Evolutionary conservation across 2,888 invertebrate species (phyloP).

Genomic region (Thymelicus lineola): DNA sequence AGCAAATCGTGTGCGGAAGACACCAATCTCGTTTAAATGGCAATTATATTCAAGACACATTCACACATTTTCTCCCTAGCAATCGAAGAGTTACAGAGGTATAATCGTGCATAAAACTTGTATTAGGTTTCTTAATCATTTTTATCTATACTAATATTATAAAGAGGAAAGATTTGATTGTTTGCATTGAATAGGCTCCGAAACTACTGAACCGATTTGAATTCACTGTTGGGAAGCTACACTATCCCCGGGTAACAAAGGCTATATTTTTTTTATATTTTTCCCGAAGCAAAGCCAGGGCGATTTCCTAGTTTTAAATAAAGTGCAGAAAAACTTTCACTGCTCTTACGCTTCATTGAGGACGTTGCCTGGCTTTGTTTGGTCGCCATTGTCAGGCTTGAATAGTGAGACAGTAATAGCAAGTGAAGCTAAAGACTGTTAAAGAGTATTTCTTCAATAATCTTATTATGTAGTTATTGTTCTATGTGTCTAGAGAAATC

Average conservation of each 20-base stretch:
- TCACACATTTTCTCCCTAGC: conserved; percentile 59
- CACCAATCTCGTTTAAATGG: conserved; percentile 45
- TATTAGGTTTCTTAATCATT: conserved; percentile 38
- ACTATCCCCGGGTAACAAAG: too few species aligned
- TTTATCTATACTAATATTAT: too few species aligned
- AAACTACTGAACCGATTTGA: too few species aligned
- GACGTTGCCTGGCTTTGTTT: conserved; percentile 22
- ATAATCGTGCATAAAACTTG: conserved; percentile 40
- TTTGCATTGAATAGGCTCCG: too few species aligned
- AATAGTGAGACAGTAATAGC: conserved; percentile 11
- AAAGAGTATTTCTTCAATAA: not conserved
- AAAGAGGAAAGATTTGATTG: too few species aligned
- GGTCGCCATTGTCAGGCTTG: conserved; percentile 16
- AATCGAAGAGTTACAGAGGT: conserved; percentile 44
- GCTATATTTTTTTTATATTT: too few species aligned
- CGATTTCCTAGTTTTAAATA: too few species aligned
- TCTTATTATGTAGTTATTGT: not conserved
- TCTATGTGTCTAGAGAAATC: too few species aligned
- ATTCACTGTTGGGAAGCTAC: too few species aligned
- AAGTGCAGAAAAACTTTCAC: conserved; percentile 27
- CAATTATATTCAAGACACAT: conserved; percentile 55
- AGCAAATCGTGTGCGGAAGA: conserved; percentile 15
- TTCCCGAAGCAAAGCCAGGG: too few species aligned
- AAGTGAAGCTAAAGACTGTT: not conserved
- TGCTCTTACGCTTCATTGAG: conserved; percentile 26